These are phyloP conservation scores for Melipona beecheii DNA, from an alignment of 2,888 invertebrate genomes.

Conservation along the genomic window DNA sequence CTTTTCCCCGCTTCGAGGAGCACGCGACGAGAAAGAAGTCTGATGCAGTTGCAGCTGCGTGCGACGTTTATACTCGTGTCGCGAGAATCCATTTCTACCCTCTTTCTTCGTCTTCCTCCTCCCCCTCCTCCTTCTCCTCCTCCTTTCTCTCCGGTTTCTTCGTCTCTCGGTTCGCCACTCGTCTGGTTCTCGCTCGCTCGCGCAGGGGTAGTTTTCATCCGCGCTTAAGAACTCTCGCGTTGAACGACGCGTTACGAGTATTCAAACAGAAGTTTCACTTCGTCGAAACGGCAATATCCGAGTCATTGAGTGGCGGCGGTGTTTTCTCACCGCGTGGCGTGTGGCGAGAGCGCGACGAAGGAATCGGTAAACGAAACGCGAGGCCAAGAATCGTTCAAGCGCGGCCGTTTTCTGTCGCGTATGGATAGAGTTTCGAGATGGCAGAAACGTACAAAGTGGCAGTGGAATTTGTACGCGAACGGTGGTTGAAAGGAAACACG, in stretches of 20 bases:
- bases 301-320: constrained; percentile 36
- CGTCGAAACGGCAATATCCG: constrained; percentile 49
- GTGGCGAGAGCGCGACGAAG: too few species aligned
- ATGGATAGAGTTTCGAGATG: constrained; percentile 32
- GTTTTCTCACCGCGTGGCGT: neutral
- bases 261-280: constrained; percentile 53
- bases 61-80: constrained; percentile 66
- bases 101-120: neutral
- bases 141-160: neutral
- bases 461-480: constrained; percentile 11
- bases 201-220: constrained; percentile 47
- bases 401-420: neutral
- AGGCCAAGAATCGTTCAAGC: constrained; percentile 45
- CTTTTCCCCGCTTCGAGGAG: constrained; percentile 14
- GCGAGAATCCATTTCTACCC: constrained; percentile 49
- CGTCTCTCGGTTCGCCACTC: neutral
- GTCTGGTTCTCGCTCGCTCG: neutral
- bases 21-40: constrained; percentile 56
- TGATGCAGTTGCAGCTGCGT: constrained; percentile 69
- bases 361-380: neutral
- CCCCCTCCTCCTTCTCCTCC: neutral
- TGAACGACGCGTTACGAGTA: constrained; percentile 43
- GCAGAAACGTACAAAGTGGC: constrained; percentile 17
- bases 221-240: constrained; percentile 49
- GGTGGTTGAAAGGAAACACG: neutral